These are phyloP conservation scores for Telenomus remus DNA, from an alignment of 1,140 invertebrate genomes.

Conservation along the genomic window DNA sequence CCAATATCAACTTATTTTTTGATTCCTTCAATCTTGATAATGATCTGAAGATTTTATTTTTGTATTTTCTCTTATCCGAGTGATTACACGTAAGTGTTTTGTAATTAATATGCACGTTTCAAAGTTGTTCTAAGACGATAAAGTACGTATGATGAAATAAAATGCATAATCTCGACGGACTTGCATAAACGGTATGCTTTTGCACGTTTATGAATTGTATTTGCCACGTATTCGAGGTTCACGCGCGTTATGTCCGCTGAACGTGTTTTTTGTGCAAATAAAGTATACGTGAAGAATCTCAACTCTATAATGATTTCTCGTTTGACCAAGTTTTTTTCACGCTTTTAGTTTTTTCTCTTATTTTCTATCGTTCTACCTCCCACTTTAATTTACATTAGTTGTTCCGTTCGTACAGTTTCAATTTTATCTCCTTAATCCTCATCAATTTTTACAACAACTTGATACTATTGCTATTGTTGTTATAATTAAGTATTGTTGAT, in stretches of 20 bases:
- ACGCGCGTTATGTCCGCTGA: not conserved
- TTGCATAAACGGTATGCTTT: constrained; percentile 7
- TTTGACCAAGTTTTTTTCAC: not conserved
- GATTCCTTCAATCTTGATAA: no score
- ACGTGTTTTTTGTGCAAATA: constrained; percentile 26
- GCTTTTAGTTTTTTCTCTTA: not conserved
- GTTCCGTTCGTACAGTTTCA: not conserved
- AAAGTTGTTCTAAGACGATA: constrained; percentile 20
- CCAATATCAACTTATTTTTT: no score
- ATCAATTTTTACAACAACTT: no score
- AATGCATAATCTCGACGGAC: constrained; percentile 13
- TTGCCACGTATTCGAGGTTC: constrained; percentile 10
- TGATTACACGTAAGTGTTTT: constrained; percentile 12
- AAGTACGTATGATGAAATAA: constrained; percentile 16
- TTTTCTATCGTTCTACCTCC: not conserved
- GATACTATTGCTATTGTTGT: no score
- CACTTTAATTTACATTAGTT: not conserved
- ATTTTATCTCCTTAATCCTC: not conserved
- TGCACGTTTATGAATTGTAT: constrained; percentile 19
- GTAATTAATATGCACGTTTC: constrained; percentile 21
- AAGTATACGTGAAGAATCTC: constrained; percentile 29
- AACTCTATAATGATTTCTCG: constrained; percentile 2
- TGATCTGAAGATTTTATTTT: no score
- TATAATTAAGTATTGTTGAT: no score
- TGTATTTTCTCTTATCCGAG: not conserved